Percentiles rank a stretch among this genome's conserved stretches.
These are phyloP conservation scores for Calliopsis andreniformis DNA, from an alignment of 1,140 invertebrate genomes.

Conservation along the genomic window DNA sequence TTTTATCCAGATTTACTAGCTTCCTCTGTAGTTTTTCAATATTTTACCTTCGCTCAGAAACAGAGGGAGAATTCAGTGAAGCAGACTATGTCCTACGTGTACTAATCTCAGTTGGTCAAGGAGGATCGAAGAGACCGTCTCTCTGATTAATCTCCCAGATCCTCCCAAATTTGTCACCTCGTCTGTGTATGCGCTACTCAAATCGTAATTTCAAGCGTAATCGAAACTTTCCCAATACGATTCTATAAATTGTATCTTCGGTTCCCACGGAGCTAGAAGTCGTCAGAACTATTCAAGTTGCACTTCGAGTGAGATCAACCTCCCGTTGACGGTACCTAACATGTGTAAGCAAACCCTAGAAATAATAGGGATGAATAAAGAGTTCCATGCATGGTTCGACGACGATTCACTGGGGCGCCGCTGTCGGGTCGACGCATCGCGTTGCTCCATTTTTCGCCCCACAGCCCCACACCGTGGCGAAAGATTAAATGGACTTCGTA, in stretches of 20 bases:
- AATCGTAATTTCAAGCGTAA: slow-evolving; percentile 51
- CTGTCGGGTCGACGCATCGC: not conserved
- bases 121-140: not conserved
- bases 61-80: too few relatives aligned
- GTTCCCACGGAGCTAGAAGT: not conserved
- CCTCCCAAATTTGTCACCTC: slow-evolving; percentile 38
- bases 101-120: too few relatives aligned
- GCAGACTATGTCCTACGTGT: too few relatives aligned
- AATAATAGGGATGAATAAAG: slow-evolving; percentile 50
- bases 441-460: slow-evolving; percentile 15
- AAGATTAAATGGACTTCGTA: slow-evolving; percentile 40
- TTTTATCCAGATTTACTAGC: not conserved
- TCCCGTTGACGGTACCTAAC: slow-evolving; percentile 55
- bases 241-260: slow-evolving; percentile 50
- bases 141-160: slow-evolving; percentile 39
- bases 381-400: slow-evolving; percentile 28
- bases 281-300: slow-evolving; percentile 23
- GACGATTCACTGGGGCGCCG: slow-evolving; percentile 31
- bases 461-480: too few relatives aligned
- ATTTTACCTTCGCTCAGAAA: not conserved
- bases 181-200: slow-evolving; percentile 9
- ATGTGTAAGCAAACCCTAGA: slow-evolving; percentile 7
- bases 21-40: too few relatives aligned
- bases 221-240: slow-evolving; percentile 58
- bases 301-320: slow-evolving; percentile 51